phyloP scores from a whole-genome alignment of 2,113 vertebrate species.

The Heliornis fulica region DNA sequence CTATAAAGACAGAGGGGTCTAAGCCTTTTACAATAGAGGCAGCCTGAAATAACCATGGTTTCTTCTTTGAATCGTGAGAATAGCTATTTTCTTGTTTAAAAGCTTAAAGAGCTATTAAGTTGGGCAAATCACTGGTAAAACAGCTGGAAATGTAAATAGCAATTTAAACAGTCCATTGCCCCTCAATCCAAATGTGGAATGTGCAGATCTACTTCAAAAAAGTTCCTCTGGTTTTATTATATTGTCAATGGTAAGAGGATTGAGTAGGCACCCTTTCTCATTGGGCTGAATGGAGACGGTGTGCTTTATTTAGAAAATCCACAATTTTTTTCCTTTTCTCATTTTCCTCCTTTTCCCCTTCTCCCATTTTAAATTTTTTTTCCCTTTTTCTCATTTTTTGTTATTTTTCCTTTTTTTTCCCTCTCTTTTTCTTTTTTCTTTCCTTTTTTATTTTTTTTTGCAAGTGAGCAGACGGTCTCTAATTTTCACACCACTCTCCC shows the following conservation, averaged over 20 bases:
- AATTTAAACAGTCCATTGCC: conserved; percentile 80
- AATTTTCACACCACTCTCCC: conserved; percentile 75
- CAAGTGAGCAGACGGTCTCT: conserved; percentile 73
- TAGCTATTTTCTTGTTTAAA: conserved; percentile 82
- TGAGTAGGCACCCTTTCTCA: conserved; percentile 61
- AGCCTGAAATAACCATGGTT: conserved; percentile 70
- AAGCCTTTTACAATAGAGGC: conserved; percentile 74
- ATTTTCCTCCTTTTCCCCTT: background rate
- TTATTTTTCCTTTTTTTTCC: background rate
- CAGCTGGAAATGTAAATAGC: conserved; percentile 84
- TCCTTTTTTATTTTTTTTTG: background rate
- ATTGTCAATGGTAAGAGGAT: conserved; percentile 74
- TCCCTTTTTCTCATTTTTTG: background rate
- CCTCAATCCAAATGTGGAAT: conserved; percentile 69
- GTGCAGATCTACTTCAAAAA: conserved; percentile 67
- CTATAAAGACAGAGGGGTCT: conserved; percentile 66
- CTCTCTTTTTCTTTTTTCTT: background rate
- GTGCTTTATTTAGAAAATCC: conserved; percentile 69
- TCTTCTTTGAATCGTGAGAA: conserved; percentile 76
- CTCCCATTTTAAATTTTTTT: too few relatives aligned
- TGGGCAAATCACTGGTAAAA: conserved; percentile 83
- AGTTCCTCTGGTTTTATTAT: conserved; percentile 71
- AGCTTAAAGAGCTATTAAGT: conserved; percentile 83
- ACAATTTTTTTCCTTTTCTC: conserved; percentile 3
- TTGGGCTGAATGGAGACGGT: conserved; percentile 58